Base-by-base conservation (phyloP, 2,113 vertebrate species). In the Eleginops maclovinus region DNA sequence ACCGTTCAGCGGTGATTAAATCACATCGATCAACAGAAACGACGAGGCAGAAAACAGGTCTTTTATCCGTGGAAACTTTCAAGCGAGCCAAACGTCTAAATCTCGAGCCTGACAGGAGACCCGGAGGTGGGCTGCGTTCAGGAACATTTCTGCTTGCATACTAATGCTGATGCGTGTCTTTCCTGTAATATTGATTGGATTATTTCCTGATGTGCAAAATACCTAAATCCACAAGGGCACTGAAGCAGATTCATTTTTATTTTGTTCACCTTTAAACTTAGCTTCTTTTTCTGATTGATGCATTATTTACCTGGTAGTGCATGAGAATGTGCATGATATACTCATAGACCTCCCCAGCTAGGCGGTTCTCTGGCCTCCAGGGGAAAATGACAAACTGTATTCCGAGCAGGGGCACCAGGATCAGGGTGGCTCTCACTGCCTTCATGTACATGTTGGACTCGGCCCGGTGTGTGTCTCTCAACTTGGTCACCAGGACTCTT, bases 391-490 rank as follows among this genome's bases (percentile, higher is more conserved):
- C 96, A 81, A 99, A 99, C 85, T 99, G 98, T 83, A 98, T 96
- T 67, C 98, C 98, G 68, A 99, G 93, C 73, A 99, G 94, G 44
- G 98, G 98, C 89, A 99, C 97, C 43, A 99, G 95, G 87, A 99
- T 96, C 77, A 99, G 92, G 6, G 98, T 98, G 86, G 98, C 98
- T 87, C 97, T 94, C 81, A 98, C 98, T 1, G 97, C 98, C 92
- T 99, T 99, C 97, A 99, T 97, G 75, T 99, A 99, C 97, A 98
- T 97, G 92, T 96, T 96, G 46, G 96, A 96, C 82, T 99, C 98
- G 0, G 96, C 95, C 15, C 96, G 95, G 77, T 98, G 98, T 0
- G 96, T 97, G 50, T 99, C 95, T 81, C 96, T 94, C 54, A 99
- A 87, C 84, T 99, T 99, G 66, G 95, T 97, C 85, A 99, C 97